Percentiles rank a stretch among this genome's conserved stretches.
phyloP scores from a whole-genome alignment of 1,140 invertebrate genomes.

The Drosophila pectinifera region DNA sequence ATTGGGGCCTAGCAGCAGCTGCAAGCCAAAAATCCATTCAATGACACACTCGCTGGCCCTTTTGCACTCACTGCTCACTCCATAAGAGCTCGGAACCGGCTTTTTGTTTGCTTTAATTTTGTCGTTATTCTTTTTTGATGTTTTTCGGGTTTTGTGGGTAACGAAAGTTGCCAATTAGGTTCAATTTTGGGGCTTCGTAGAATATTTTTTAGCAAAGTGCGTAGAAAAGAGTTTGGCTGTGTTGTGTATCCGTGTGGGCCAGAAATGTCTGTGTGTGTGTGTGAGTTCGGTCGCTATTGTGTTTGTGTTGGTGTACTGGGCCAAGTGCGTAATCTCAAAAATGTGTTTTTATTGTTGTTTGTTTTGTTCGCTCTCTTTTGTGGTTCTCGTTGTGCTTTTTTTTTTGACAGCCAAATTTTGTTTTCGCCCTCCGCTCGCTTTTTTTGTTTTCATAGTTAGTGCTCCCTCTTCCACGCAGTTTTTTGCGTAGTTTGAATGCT shows the following conservation, averaged over 20 bases:
- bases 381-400: constrained; percentile 12
- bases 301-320: constrained; percentile 25
- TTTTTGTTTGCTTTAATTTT: constrained; percentile 76
- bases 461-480: constrained; percentile 21
- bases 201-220: constrained; percentile 62
- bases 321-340: constrained; percentile 70
- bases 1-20: constrained; percentile 14
- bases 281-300: constrained; percentile 4
- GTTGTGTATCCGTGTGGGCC: constrained; percentile 22
- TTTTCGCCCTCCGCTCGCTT: constrained; percentile 13
- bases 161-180: constrained; percentile 72
- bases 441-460: constrained; percentile 55
- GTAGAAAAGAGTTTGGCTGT: constrained; percentile 57
- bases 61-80: constrained; percentile 7
- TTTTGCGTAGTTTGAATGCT: constrained; percentile 65
- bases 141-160: constrained; percentile 54
- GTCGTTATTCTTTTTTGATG: constrained; percentile 41
- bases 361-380: constrained; percentile 25
- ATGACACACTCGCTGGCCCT: not conserved
- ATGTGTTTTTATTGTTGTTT: constrained; percentile 56
- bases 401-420: constrained; percentile 22
- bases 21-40: constrained; percentile 22
- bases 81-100: constrained; percentile 62
- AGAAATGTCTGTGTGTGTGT: constrained; percentile 8
- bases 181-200: constrained; percentile 45